Base-by-base conservation (phyloP, 2,797 vertebrate species). In the Lacerta viridis region DNA sequence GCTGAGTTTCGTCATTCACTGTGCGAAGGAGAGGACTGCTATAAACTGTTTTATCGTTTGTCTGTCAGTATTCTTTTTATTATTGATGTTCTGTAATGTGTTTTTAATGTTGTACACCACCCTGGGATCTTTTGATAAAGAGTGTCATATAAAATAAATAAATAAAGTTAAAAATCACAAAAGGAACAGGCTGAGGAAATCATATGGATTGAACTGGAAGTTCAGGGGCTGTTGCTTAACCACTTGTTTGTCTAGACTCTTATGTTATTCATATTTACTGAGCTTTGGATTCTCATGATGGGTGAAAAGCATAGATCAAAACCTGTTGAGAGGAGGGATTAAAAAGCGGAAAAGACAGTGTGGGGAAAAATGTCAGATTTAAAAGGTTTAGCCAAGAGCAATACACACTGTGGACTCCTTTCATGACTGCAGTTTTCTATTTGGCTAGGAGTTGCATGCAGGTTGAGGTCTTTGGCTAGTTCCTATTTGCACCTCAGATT, bases 251-350 rank as follows among this genome's bases (percentile, higher is more conserved):
- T 55, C 50, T 55, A 87, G 50, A 55, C 61, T 7, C 7, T 59
- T 41, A 27, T 1, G 11, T 59, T 68, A 83, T 50, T 86, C 25
- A 83, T 83, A 72, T 7, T 88, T 76, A 82, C 41, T 43, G 75
- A 85, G 4, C 25, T 41, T 33, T 68, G 72, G 25, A n/a, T 55
- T 75, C 79, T 77, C 84, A 23, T 39, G 7, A 3, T 36, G 59
- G 59, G 18, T 87, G 69, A 86, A 75, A 84, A 82, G 55, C 41
- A 39, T 20, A n/a, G 66, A 68, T 77, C 84, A 84, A 89, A 92
- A 61, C 61, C 11, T 41, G 71, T 46, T 76, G 66, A 87, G 74
- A 7, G 59, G 61, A n/a, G 50, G 64, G 39, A 76, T 83, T 87
- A 78, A 59, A 84, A 89, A 78, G 17, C 1, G 59, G 23, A 86